Evolutionary conservation across 2,797 vertebrate species (phyloP).

Genomic region (Todus mexicanus): DNA sequence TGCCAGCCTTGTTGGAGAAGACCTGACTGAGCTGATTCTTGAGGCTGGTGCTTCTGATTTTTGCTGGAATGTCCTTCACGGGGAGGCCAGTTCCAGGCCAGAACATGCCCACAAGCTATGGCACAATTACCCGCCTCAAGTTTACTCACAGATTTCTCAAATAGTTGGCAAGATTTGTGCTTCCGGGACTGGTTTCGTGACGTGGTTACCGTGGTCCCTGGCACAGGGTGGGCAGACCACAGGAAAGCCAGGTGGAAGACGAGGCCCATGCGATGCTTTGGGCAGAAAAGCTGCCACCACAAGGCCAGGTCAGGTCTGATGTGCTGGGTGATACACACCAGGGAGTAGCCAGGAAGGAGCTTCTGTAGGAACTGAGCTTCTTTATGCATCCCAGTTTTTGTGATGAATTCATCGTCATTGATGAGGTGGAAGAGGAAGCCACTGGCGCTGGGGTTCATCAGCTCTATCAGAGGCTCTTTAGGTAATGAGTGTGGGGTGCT

Average conservation of each 20-base stretch:
- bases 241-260: background rate
- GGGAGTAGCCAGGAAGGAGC: conserved; percentile 97
- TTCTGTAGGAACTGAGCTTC: conserved; percentile 98
- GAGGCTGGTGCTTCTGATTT: conserved; percentile 86
- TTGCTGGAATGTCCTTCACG: conserved; percentile 75
- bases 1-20: conserved; percentile 96
- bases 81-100: background rate
- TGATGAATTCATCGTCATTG: conserved; percentile 97
- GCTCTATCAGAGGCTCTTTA: too few relatives aligned
- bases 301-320: background rate
- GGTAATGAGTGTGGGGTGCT: too few relatives aligned
- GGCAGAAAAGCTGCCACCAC: background rate
- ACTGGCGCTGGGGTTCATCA: conserved; percentile 94
- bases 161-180: background rate
- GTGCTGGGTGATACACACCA: conserved; percentile 76
- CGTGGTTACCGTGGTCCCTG: background rate
- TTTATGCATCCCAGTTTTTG: conserved; percentile 99
- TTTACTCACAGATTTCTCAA: background rate
- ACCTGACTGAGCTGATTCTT: conserved; percentile 91
- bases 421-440: conserved; percentile 98
- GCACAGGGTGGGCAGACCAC: background rate
- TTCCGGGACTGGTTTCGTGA: background rate
- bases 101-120: background rate
- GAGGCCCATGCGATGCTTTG: background rate
- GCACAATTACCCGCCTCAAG: background rate